These are phyloP conservation scores for Bombus superbus DNA, from an alignment of 1,140 invertebrate species.

Conservation along the genomic window DNA sequence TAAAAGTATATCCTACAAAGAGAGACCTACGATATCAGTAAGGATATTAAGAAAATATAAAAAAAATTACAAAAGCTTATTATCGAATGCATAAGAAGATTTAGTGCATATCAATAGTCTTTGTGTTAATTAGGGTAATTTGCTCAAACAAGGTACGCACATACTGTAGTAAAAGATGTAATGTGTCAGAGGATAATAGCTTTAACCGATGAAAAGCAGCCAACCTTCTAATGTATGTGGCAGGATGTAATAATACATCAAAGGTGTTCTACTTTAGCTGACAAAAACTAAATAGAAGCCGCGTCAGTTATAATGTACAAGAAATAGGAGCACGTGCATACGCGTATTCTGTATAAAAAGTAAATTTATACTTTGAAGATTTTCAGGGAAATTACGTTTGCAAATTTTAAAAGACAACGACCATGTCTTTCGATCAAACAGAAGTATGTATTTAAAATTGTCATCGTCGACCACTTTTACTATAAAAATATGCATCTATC, in stretches of 20 bases:
- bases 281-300: constrained; percentile 7
- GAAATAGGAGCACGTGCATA: neutral
- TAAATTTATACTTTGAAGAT: neutral
- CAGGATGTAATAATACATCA: constrained; percentile 13
- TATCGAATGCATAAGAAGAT: neutral
- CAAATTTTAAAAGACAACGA: neutral
- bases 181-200: constrained; percentile 4
- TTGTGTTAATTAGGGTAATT: neutral
- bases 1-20: no score
- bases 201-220: constrained; percentile 16
- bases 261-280: constrained; percentile 21
- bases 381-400: neutral
- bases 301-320: neutral
- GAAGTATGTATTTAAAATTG: no score
- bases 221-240: neutral
- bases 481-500: no score
- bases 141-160: neutral
- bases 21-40: no score
- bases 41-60: neutral
- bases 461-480: no score
- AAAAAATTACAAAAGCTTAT: neutral
- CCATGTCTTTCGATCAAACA: no score
- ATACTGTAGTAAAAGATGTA: neutral
- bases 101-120: neutral
- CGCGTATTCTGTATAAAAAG: neutral